Evolutionary conservation across 2,113 vertebrate species (phyloP).

Genomic region (Pogonocichla stellata): DNA sequence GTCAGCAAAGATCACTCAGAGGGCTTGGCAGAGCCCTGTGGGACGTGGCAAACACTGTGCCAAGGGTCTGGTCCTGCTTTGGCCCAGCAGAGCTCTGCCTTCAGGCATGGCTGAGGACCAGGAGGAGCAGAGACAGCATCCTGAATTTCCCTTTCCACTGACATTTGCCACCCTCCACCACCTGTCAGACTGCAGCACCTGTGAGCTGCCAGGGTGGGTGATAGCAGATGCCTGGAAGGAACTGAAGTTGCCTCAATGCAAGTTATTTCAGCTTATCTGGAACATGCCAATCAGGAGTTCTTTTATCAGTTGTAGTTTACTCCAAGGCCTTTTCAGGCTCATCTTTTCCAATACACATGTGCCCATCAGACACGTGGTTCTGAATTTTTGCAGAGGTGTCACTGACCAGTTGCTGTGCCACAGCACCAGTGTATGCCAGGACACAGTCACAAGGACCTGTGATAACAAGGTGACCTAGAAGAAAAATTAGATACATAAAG

Average conservation of each 20-base stretch:
- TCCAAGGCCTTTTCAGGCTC: neutral
- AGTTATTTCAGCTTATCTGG: neutral
- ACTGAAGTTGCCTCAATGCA: neutral
- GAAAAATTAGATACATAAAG: neutral
- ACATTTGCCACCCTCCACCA: neutral
- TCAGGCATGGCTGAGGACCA: neutral
- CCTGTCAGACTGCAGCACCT: neutral
- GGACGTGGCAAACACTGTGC: neutral
- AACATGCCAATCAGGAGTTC: neutral
- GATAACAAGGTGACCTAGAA: neutral
- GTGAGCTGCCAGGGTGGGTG: neutral
- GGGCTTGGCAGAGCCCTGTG: fast-evolving
- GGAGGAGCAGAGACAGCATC: neutral
- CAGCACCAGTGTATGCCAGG: neutral
- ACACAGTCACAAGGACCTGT: neutral
- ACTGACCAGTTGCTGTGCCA: neutral
- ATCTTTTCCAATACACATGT: neutral
- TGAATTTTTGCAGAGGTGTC: neutral
- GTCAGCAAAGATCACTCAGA: neutral
- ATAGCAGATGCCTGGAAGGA: neutral
- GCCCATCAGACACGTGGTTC: neutral
- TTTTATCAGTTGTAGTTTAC: neutral
- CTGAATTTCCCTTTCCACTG: neutral
- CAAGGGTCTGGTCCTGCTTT: neutral
- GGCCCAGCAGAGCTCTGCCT: neutral